Evolutionary conservation across 2,113 vertebrate species (phyloP).

Genomic region (human (Homo sapiens)): GRCh38 chr16:20179501-20180000

Average conservation of each 20-base stretch:
- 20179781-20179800: neutral
- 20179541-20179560: neutral
- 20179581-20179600: neutral
- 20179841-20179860: neutral
- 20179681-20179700: neutral
- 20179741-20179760: neutral
- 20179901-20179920: neutral
- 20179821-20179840: neutral
- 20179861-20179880: neutral
- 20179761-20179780: neutral
- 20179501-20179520: too few species aligned
- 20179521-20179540: too few species aligned
- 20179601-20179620: neutral
- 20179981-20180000: too few species aligned
- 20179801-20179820: neutral
- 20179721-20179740: neutral
- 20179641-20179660: neutral
- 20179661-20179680: neutral
- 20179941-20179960: too few species aligned
- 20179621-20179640: neutral
- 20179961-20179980: too few species aligned
- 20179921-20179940: too few species aligned
- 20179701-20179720: too few species aligned
- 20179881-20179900: neutral
- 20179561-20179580: neutral